Evolutionary conservation across 2,113 vertebrate species (phyloP), one percentile per base, ranked within the genome.

Genomic region (Bothrops jararaca): DNA sequence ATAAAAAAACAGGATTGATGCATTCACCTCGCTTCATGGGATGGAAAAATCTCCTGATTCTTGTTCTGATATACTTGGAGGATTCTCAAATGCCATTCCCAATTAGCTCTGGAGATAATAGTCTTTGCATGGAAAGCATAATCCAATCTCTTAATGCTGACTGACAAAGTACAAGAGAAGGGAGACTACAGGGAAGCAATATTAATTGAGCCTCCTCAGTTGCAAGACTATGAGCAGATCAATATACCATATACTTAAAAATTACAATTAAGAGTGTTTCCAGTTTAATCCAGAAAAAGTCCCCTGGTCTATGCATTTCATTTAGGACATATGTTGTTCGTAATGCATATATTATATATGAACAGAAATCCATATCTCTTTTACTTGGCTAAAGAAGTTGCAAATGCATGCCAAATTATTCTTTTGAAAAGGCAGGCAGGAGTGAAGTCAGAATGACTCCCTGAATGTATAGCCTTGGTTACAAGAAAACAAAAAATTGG

Each of bases 281-380:
- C 24, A 45, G 34, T 24, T 80, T 45, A 48, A 48, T 24, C 18
- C 88, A 89, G 45, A 58, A 58, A 58, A 57, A n/a, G 11, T 20
- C 11, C 15, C 39, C 52, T 89, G 53, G 52, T n/a, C 26, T 58
- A 12, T 39, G 12, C 57, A 56, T 95, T 94, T 92, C 69, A 64
- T 90, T 96, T 94, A 95, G 91, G 95, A 95, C 95, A 96, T 96
- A 95, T 96, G 96, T 96, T 96, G 93, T 93, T 96, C 95, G 94
- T 97, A 96, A 94, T 2, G 45, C 91, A 53, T 94, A 64, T 92
- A 89, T 95, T 42, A 92, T 89, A 91, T 90, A 95, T 94, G 95
- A 94, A 94, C 94, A 94, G 89, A 94, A 97, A 94, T 94, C 94
- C 94, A 94, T 92, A 91, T 90, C 85, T 88, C 95, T 96, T 96